Base-by-base conservation (phyloP, 2,888 invertebrate species). In the Apomyelois bistriatella region DNA sequence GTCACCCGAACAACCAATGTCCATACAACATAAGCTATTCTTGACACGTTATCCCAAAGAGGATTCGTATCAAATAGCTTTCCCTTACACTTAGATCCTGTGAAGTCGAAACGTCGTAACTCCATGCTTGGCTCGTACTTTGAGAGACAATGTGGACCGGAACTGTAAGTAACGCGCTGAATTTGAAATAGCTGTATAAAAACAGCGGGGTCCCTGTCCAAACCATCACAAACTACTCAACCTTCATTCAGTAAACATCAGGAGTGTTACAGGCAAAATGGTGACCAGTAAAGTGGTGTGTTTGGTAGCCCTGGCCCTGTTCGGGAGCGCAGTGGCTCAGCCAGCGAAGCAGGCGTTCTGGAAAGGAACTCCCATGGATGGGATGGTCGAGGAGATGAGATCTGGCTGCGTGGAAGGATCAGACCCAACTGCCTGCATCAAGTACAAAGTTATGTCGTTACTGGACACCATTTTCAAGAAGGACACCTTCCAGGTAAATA, bases 371-470 rank as follows among this genome's bases (percentile, higher is more conserved):
- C 92, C 93, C 64, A 92, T 95, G 91, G 94, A 95, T 70, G 89
- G 92, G 52, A 91, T 94, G 85, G 93, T 96, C 47, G 94, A 94
- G 70, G 95, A 95, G 82, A 95, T 95, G 91, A 92, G 94, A 72
- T 91, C 91, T 53, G 93, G 94, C 72, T 96, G 96, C 79, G 91
- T 92, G 38, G 93, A 93, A 66, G 94, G 94, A 65, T 94, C 94
- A 65, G 95, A 96, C 77, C 94, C 95, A 15, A 92, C 95, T 54
- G 94, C 95, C 60, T 96, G 96, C 85, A 93, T 96, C 83, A 96
- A 96, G 82, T 95, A 93, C 90, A 95, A 95, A 79, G 94, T 95
- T 59, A 93, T 96, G 91, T 93, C 94, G 59, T 92, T 95, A 62
- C 85, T 96, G 77, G 95, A 96, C 81, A 93, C 93, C 69, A 92